These are phyloP conservation scores for Bursaphelenchus mucronatus DNA, from an alignment of 1,140 invertebrate genomes.

Conservation along the genomic window DNA sequence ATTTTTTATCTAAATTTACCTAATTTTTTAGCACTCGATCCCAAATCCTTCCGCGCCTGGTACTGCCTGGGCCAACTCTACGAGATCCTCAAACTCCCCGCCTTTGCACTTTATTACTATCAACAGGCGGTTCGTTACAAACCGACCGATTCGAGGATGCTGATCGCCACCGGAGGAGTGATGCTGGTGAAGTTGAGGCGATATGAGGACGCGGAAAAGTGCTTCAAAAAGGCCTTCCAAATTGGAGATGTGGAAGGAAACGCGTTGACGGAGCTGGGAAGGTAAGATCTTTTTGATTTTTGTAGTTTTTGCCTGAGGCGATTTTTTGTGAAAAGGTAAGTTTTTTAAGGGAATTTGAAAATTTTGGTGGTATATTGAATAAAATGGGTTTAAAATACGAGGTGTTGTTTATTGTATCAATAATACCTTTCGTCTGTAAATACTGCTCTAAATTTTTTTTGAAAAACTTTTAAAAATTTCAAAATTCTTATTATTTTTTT, in stretches of 20 bases:
- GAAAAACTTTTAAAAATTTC: neutral
- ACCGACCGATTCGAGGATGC: slow-evolving; percentile 92
- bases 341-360: slow-evolving; percentile 15
- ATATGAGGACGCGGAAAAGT: slow-evolving; percentile 86
- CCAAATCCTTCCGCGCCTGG: slow-evolving; percentile 91
- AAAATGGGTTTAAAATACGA: too few relatives aligned
- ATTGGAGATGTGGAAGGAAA: slow-evolving; percentile 93
- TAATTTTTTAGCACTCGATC: slow-evolving; percentile 76
- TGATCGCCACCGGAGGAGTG: slow-evolving; percentile 89
- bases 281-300: slow-evolving; percentile 66
- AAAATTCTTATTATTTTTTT: neutral
- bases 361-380: too few relatives aligned
- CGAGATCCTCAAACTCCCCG: slow-evolving; percentile 92
- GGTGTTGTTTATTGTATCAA: too few relatives aligned
- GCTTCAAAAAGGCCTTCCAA: slow-evolving; percentile 90
- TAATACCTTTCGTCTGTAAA: too few relatives aligned
- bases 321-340: neutral
- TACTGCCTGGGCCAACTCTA: slow-evolving; percentile 96
- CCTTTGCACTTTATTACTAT: slow-evolving; percentile 93
- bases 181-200: slow-evolving; percentile 90
- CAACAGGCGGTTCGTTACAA: slow-evolving; percentile 86
- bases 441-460: too few relatives aligned
- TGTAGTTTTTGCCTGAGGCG: slow-evolving; percentile 5
- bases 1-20: neutral
- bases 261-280: slow-evolving; percentile 86